phyloP scores from a whole-genome alignment of 1,140 invertebrate species.

The Anastrepha obliqua region DNA sequence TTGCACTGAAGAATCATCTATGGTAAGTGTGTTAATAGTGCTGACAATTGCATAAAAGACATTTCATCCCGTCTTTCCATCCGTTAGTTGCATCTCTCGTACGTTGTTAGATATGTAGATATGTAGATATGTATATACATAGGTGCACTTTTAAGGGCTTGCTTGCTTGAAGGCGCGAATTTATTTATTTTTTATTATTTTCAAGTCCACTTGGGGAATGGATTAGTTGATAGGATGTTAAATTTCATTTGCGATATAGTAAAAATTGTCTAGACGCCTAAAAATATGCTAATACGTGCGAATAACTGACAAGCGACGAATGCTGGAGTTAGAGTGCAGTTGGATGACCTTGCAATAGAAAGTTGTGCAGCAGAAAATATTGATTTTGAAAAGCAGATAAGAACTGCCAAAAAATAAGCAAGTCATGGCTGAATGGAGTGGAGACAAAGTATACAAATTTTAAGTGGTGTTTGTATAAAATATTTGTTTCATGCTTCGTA shows the following conservation, averaged over 20 bases:
- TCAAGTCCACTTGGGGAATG: not conserved
- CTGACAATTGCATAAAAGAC: not conserved
- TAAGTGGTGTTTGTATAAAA: no score
- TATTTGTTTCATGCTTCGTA: no score
- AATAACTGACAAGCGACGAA: conserved; percentile 21
- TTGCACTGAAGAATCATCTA: not conserved
- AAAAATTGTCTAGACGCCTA: conserved; percentile 29
- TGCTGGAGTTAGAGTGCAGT: not conserved
- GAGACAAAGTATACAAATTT: no score
- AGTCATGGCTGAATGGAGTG: not conserved
- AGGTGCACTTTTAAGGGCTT: not conserved
- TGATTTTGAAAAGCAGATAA: not conserved
- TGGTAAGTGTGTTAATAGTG: not conserved
- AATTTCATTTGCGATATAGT: not conserved
- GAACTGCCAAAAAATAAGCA: not conserved
- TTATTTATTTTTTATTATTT: not conserved
- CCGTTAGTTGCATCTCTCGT: not conserved
- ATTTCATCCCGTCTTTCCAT: not conserved
- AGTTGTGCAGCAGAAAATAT: not conserved
- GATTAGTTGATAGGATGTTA: not conserved
- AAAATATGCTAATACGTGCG: conserved; percentile 15
- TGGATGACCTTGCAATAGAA: not conserved
- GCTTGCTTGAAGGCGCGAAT: no score
- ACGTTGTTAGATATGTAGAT: not conserved
- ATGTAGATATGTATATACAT: not conserved